Conservation (phyloP, 2,888 invertebrate genomes). For the Nudaria mundana region DNA sequence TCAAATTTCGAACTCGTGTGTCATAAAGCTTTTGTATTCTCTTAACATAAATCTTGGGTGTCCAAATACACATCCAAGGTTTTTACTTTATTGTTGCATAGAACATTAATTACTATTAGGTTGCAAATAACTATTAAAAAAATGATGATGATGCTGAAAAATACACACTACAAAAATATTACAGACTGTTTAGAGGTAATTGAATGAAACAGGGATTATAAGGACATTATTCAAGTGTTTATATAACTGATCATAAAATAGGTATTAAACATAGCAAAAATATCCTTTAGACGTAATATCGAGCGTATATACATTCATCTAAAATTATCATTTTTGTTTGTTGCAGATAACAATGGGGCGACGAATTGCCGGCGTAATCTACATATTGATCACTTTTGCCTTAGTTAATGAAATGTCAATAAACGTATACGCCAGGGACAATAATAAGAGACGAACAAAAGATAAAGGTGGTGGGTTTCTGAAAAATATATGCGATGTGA, state of each 20-base stretch:
- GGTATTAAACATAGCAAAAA: conserved; percentile 14
- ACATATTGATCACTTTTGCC: conserved; percentile 68
- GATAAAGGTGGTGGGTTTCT: conserved; percentile 73
- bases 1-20: conserved; percentile 46
- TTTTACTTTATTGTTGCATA: conserved; percentile 23
- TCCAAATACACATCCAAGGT: conserved; percentile 20
- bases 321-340: conserved; percentile 50
- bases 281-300: conserved; percentile 25
- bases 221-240: too few relatives aligned
- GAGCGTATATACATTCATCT: conserved; percentile 29
- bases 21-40: conserved; percentile 38
- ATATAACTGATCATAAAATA: too few relatives aligned
- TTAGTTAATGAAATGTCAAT: conserved; percentile 74
- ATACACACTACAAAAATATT: too few relatives aligned
- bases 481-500: conserved; percentile 81
- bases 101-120: too few relatives aligned
- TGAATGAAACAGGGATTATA: too few relatives aligned
- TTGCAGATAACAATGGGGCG: conserved; percentile 74
- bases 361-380: conserved; percentile 63
- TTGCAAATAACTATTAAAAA: too few relatives aligned
- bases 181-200: too few relatives aligned
- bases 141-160: too few relatives aligned
- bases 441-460: conserved; percentile 67
- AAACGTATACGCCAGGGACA: conserved; percentile 70
- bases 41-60: conserved; percentile 31